Base-by-base conservation (phyloP, 1,140 invertebrate species). In the Brachionus calyciflorus region DNA sequence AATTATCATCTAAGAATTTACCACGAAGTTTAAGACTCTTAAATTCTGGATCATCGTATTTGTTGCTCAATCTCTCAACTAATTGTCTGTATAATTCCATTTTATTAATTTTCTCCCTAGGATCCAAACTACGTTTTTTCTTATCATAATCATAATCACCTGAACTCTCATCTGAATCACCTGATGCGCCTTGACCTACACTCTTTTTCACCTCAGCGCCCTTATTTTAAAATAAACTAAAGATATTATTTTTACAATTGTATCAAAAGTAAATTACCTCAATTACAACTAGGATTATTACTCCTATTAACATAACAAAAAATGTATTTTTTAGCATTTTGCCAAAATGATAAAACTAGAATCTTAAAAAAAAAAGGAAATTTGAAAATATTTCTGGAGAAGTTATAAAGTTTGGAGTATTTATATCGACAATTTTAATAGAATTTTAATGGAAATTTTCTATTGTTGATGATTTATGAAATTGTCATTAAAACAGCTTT, bases 151-250 rank as follows among this genome's bases (percentile, higher is more conserved):
- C 19, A 21, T 21, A 19, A 44, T 65, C 19, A 65, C 44, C 33
- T 63, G 30, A 37, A 14, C 60, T 44, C 21, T 65, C 60, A 21
- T 7, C 3, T 44, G 28, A 33, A 2, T 14, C 41, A 19, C 44
- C 21, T 44, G 41, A 12, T 24, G 41, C 37, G 12, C 5, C 19
- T 30, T 65, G 10, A 14, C 24, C 19, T 26, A 65, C 7, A 24
- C 37, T 65, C 44, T 65, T 65, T 65, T 65, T 65, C 24, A 65
- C 60, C 44, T 65, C 60, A 24, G 37, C 60, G 44, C 21, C 44
- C 5, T 19, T 24, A 24, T 17, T 24, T 37, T 65, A 24, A 24
- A 26, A 26, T 14, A 46, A 17, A 40, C 17, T 44, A 19, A 24
- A 44, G 9, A 37, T 12, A 60, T 17, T 60, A 1, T 30, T 33